Evolutionary conservation across 2,888 invertebrate species (phyloP), one percentile per base, ranked within the genome.

Genomic region (Heliconius aoede): DNA sequence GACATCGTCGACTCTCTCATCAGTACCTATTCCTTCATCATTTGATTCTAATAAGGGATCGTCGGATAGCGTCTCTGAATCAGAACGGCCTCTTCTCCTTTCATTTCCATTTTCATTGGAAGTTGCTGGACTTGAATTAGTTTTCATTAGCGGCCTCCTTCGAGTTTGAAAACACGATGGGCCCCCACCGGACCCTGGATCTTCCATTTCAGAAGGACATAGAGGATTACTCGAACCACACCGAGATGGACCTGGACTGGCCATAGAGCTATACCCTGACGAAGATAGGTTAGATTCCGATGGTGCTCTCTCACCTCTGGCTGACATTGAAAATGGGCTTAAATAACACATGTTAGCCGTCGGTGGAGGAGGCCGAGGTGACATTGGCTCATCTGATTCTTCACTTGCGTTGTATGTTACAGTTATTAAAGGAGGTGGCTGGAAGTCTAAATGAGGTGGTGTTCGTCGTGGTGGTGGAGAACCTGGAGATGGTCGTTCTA

Each of bases 181-280:
- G 5, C 95, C 95, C 2, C 94, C 94, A 0, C 95, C 96, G 67
- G 95, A 95, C 2, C 96, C 96, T 2, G 96, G 96, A 83, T 97
- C 97, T 84, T 97, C 97, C 95, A 96, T 96, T 91, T 97, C 97
- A 18, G 96, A 96, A 2, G 96, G 96, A 86, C 96, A 97, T 4
- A 97, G 88, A 0, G 97, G 97, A 88, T 97, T 97, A 85, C 96
- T 97, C 0, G 97, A 97, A 9, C 97, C 97, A 86, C 97, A 97
- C 79, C 97, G 93, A 1, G 97, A 97, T 7, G 97, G 97, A 1
- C 97, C 97, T 0, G 97, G 97, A 89, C 97, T 97, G 0, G 97
- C 97, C 96, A 97, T 97, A 4, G 97, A 97, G 81, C 97, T 97
- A 87, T 97, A 97, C 13, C 97, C 97, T 0, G 97, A 97, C 13